Evolutionary conservation across 2,113 vertebrate species (phyloP).

Genomic region (Phylloscopus trochilus): DNA sequence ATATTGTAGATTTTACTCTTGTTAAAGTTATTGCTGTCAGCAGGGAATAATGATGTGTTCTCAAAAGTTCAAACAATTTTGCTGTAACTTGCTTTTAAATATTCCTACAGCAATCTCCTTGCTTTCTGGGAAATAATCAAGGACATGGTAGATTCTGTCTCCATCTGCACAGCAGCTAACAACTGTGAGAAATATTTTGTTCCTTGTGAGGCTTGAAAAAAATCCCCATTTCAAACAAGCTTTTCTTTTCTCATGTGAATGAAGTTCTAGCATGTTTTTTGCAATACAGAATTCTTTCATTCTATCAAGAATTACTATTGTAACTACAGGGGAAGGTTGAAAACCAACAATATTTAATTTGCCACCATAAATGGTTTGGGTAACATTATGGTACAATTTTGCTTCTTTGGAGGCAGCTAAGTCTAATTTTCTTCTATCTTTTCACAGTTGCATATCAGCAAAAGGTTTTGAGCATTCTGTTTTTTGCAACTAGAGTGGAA

Average conservation of each 20-base stretch:
- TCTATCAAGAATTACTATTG: not conserved
- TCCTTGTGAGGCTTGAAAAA: not conserved
- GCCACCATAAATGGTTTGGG: not conserved
- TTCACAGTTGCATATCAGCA: not conserved
- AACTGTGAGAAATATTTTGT: not conserved
- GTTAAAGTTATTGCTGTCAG: not conserved
- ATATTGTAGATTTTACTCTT: not conserved
- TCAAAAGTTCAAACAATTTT: not conserved
- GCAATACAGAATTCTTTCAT: not conserved
- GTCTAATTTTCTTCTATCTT: not conserved
- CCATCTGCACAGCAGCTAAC: not conserved
- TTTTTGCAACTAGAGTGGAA: not conserved
- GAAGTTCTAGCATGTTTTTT: not conserved
- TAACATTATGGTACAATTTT: not conserved
- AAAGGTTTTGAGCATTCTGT: not conserved
- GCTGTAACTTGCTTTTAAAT: not conserved
- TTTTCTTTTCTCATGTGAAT: constrained; percentile 10
- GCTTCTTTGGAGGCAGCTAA: not conserved
- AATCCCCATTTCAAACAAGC: not conserved
- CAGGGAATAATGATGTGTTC: not conserved
- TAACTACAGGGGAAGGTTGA: not conserved
- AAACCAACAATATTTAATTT: not conserved
- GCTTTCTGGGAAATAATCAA: not conserved
- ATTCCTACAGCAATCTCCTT: not conserved
- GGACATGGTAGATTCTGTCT: not conserved